Conservation (phyloP, 1,140 invertebrate species). For the Vollenhovia emeryi region DNA sequence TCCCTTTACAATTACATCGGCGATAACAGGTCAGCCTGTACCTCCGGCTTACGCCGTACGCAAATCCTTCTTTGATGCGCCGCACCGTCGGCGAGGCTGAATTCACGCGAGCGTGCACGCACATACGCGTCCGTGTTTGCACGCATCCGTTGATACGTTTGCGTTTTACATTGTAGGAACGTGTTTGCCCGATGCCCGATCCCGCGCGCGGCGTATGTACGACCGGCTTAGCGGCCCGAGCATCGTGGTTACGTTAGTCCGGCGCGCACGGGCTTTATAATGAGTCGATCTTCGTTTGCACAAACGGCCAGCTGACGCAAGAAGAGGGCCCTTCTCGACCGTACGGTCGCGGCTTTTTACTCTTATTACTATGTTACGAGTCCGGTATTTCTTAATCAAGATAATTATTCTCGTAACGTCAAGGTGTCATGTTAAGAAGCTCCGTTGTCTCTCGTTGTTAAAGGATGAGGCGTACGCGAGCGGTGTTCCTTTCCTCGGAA, state of each 20-base stretch:
- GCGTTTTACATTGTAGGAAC: constrained; percentile 50
- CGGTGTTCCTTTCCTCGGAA: constrained; percentile 28
- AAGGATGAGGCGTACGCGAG: constrained; percentile 50
- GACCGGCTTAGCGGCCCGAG: constrained; percentile 40
- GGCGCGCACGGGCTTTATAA: constrained; percentile 41
- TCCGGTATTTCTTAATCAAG: constrained; percentile 65
- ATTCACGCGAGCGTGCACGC: constrained; percentile 43
- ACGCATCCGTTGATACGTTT: constrained; percentile 49
- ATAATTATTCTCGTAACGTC: constrained; percentile 60
- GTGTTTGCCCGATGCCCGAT: constrained; percentile 33
- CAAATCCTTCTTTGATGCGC: constrained; percentile 50
- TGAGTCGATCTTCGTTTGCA: constrained; percentile 59
- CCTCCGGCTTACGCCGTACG: constrained; percentile 40
- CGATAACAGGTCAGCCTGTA: constrained; percentile 43
- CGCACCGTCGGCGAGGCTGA: constrained; percentile 26
- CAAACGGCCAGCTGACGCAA: constrained; percentile 54
- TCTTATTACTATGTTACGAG: constrained; percentile 56
- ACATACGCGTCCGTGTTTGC: constrained; percentile 30
- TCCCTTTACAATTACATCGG: constrained; percentile 52
- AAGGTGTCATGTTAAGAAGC: constrained; percentile 57
- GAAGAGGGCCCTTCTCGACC: constrained; percentile 20
- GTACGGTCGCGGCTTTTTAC: constrained; percentile 39
- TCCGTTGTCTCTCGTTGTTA: constrained; percentile 50
- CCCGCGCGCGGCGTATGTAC: constrained; percentile 17
- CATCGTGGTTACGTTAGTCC: constrained; percentile 38